These are phyloP conservation scores for Nyleta sp. DNA, from an alignment of 2,888 invertebrate species.

Conservation along the genomic window DNA sequence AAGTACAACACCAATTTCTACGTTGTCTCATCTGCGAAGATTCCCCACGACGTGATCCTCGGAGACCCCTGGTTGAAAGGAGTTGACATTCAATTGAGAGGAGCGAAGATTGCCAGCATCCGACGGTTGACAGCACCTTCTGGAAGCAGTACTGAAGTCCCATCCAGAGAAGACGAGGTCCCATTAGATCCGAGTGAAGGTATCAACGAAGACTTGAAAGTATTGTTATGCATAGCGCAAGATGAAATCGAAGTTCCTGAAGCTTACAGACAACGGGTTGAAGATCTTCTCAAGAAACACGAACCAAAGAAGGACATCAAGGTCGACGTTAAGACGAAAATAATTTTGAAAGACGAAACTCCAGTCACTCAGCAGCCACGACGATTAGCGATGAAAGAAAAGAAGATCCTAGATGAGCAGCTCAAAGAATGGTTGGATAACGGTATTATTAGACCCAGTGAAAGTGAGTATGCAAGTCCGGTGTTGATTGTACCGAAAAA, in stretches of 20 bases:
- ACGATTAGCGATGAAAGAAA: slow-evolving; percentile 67
- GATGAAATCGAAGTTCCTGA: slow-evolving; percentile 11
- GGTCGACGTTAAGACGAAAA: slow-evolving; percentile 65
- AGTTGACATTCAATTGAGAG: slow-evolving; percentile 8
- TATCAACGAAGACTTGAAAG: background rate
- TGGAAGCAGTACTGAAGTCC: background rate
- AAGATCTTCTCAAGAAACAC: background rate
- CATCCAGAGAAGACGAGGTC: background rate
- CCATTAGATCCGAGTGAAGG: background rate
- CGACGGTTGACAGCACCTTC: background rate
- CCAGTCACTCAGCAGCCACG: slow-evolving; percentile 67
- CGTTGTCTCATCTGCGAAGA: slow-evolving; percentile 21
- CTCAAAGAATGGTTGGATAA: slow-evolving; percentile 71
- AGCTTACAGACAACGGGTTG: slow-evolving; percentile 7
- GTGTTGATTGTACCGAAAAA: slow-evolving; percentile 32
- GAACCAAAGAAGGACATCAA: background rate
- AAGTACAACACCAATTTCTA: slow-evolving; percentile 22
- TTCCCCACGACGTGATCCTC: slow-evolving; percentile 35
- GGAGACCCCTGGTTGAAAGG: slow-evolving; percentile 27
- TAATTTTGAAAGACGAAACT: slow-evolving; percentile 69
- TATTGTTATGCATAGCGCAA: background rate
- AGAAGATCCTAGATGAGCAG: slow-evolving; percentile 68
- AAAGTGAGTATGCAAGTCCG: slow-evolving; percentile 73
- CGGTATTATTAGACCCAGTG: slow-evolving; percentile 60
- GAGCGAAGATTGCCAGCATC: slow-evolving; percentile 11